phyloP scores from a whole-genome alignment of 2,888 invertebrate genomes.

The Drosophila nr. medialis region DNA sequence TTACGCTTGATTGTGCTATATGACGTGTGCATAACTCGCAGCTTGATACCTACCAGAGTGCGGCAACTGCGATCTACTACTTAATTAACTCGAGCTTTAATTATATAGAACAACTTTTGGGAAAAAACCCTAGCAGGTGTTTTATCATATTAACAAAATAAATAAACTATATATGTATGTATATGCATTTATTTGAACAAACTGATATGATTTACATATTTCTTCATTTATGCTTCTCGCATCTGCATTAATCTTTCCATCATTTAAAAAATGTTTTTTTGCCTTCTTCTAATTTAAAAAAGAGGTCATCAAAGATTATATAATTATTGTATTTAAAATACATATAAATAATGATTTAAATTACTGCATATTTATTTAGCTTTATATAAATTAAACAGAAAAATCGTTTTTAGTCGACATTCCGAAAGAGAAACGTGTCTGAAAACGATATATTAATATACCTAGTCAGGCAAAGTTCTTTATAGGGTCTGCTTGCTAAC shows the following conservation, averaged over 20 bases:
- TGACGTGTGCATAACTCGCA: constrained; percentile 74
- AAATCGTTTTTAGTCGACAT: neutral
- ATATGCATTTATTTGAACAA: neutral
- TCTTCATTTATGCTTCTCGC: neutral
- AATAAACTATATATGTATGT: neutral
- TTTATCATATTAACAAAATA: neutral
- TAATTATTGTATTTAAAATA: neutral
- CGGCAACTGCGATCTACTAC: constrained; percentile 12
- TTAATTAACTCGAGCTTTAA: constrained; percentile 32
- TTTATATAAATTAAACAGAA: neutral
- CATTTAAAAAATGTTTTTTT: no score
- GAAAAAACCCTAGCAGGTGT: constrained; percentile 33
- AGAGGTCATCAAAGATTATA: no score
- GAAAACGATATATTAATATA: neutral
- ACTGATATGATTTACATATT: neutral
- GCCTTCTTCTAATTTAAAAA: neutral
- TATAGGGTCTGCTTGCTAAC: neutral
- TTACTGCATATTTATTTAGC: neutral
- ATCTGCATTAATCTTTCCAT: no score
- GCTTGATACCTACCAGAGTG: constrained; percentile 31
- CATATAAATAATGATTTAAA: neutral
- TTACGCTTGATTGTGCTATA: constrained; percentile 79
- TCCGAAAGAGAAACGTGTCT: neutral
- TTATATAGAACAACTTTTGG: constrained; percentile 32
- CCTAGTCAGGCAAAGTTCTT: neutral